Base-by-base conservation (phyloP, 2,797 vertebrate species). In the Tolypeutes matacus region DNA sequence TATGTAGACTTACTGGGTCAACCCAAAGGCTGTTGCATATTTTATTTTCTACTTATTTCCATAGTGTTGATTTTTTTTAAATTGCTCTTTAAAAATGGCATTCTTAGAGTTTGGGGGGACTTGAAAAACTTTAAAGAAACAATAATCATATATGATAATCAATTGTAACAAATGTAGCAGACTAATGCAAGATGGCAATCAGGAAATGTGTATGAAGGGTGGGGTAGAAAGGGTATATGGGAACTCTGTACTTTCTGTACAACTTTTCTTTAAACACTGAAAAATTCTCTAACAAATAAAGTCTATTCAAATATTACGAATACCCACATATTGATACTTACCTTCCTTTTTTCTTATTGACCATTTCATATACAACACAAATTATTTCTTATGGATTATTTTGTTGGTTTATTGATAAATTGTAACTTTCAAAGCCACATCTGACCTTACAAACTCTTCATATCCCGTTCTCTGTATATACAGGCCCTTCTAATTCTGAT, bases 1-100 rank as follows among this genome's bases (percentile, higher is more conserved):
- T 82, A 31, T 46, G 4, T 9, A 34, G 14, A 53, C 3, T 25
- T 21, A 27, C 3, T 49, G 13, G 31, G 10, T 31, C 1, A 4
- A 70, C 11, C 9, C 1, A 70, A 25, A 8, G 5, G 27, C 4
- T 49, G 13, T 60, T 31, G 23, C 3, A 34, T 31, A 15, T 82
- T 86, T 94, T 23, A 15, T 5, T 51, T 77, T 89, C 12, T 73
- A 34, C 3, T 80, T 29, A 60, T 84, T 76, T 69, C 27, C 7
- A 46, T 27, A 36, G 8, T 39, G 7, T 58, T 34, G 5, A 42
- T 65, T 86, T 84, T 34, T 0, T 25, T 11, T n/a, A n/a, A n/a
- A 77, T 46, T 94, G 34, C 2, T 87, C 56, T 78, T 77, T 36
- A 85, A 31, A 76, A 81, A 90, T n/a, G 53, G 31, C 4, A 75